phyloP scores from a whole-genome alignment of 2,113 vertebrate genomes.

The Patagioenas fasciata region DNA sequence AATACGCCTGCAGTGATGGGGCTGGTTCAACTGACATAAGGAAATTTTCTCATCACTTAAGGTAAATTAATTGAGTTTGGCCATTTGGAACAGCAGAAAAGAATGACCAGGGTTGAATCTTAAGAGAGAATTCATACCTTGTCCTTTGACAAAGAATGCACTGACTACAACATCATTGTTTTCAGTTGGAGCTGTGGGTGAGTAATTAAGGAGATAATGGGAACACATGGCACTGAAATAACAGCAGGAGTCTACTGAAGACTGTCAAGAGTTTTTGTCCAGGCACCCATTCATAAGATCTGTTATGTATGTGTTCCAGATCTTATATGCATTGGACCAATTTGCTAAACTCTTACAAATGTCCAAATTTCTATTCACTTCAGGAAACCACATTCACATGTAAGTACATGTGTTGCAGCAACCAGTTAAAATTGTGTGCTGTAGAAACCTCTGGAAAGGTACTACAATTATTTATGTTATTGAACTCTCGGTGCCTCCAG shows the following conservation, averaged over 20 bases:
- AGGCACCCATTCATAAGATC: not conserved
- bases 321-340: not conserved
- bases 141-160: not conserved
- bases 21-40: not conserved
- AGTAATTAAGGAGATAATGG: not conserved
- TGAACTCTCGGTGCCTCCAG: fast-evolving
- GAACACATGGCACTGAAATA: not conserved
- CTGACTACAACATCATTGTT: not conserved
- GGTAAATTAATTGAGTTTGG: not conserved
- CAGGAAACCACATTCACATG: not conserved
- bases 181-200: not conserved
- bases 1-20: not conserved
- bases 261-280: not conserved
- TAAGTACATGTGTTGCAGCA: not conserved
- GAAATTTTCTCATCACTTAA: not conserved
- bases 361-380: not conserved
- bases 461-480: fast-evolving
- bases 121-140: not conserved
- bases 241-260: not conserved
- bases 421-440: not conserved
- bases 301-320: not conserved
- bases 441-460: not conserved
- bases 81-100: not conserved
- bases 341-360: not conserved
- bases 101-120: not conserved